Evolutionary conservation across 2,797 vertebrate species (phyloP).

Genomic region (Tokudaia muenninki): DNA sequence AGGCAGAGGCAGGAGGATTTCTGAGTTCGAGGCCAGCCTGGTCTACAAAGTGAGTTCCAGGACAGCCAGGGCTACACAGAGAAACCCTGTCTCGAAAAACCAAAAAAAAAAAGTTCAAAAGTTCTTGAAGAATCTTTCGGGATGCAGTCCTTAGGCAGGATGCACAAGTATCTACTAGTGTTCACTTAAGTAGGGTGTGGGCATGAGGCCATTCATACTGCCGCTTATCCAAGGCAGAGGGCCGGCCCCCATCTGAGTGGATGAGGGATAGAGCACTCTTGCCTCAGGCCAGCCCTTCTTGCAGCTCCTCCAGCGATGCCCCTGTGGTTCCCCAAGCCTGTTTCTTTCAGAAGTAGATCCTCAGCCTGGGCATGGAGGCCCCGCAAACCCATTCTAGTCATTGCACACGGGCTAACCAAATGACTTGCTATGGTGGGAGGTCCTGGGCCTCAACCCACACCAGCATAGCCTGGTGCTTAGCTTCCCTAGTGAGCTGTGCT

Average conservation of each 20-base stretch:
- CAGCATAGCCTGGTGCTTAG: rapidly evolving
- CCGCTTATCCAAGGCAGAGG: not conserved
- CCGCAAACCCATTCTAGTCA: not conserved
- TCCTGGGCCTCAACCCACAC: not conserved
- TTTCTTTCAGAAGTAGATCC: not conserved
- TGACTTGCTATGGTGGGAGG: not conserved
- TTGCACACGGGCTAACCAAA: not conserved
- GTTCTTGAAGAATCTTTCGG: not conserved
- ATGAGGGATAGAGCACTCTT: not conserved
- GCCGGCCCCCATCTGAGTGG: rapidly evolving
- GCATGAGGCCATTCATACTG: not conserved
- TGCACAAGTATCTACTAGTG: no score
- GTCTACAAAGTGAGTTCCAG: no score
- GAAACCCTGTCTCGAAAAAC: no score
- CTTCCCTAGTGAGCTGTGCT: not conserved
- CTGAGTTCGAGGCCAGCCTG: no score
- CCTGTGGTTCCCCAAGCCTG: not conserved
- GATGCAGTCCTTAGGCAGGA: not conserved
- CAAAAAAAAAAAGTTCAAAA: not conserved
- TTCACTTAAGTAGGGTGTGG: not conserved
- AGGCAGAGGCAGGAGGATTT: no score
- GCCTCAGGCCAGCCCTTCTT: not conserved
- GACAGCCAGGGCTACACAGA: no score
- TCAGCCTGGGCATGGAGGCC: not conserved
- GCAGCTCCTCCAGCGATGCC: not conserved